These are phyloP conservation scores for Rhinolophus ferrumequinum DNA, from an alignment of 2,113 vertebrate genomes.

Conservation along the genomic window DNA sequence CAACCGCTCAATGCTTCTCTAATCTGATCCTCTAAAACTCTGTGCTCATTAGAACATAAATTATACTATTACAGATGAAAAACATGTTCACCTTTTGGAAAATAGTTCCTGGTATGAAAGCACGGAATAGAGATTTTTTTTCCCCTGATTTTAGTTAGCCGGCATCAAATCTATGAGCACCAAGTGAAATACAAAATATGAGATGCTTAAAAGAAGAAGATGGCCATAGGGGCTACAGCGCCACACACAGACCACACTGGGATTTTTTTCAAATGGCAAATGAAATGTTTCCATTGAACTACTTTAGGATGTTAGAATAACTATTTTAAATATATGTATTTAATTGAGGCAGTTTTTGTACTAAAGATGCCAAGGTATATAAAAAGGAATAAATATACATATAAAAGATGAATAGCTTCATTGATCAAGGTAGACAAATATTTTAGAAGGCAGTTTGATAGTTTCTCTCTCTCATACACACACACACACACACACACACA, in stretches of 20 bases:
- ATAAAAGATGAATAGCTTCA: background rate
- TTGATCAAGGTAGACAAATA: background rate
- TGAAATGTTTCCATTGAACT: background rate
- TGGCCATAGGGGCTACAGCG: background rate
- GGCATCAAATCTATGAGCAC: background rate
- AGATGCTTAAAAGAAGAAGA: conserved; percentile 4
- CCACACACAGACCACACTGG: background rate
- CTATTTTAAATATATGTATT: conserved; percentile 13
- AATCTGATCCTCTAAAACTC: background rate
- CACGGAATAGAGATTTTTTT: background rate
- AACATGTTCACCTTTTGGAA: conserved; percentile 44
- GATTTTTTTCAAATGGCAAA: conserved; percentile 21
- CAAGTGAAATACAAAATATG: background rate
- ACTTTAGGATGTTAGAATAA: conserved; percentile 1
- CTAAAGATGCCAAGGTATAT: background rate
- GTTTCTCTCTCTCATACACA: background rate
- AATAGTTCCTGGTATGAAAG: background rate
- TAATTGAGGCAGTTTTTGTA: background rate
- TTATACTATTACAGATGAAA: conserved; percentile 35
- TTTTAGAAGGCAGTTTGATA: background rate
- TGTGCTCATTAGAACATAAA: conserved; percentile 20
- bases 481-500: background rate
- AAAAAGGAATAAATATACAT: background rate
- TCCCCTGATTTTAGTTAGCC: background rate
- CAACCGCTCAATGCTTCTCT: background rate